Evolutionary conservation across 2,888 invertebrate genomes (phyloP).

Genomic region (Acronicta aceris): DNA sequence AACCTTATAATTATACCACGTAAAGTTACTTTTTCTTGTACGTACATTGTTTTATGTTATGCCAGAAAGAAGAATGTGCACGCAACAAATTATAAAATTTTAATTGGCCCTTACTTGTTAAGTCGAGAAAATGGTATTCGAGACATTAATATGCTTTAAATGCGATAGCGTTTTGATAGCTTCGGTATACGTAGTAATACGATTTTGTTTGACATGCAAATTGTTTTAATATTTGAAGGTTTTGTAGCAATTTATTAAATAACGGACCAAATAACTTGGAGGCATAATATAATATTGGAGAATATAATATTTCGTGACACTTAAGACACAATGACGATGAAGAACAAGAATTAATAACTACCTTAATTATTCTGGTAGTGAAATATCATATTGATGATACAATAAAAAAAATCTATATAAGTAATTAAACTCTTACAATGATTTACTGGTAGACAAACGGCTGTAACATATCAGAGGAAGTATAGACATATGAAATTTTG

Average conservation of each 20-base stretch:
- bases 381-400: too few relatives aligned
- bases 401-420: too few relatives aligned
- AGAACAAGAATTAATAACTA: too few relatives aligned
- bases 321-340: too few relatives aligned
- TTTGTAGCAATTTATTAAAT: not conserved
- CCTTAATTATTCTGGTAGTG: too few relatives aligned
- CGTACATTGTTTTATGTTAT: not conserved
- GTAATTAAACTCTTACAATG: too few relatives aligned
- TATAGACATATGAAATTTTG: too few relatives aligned
- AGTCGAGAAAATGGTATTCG: constrained; percentile 40
- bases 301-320: too few relatives aligned
- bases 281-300: too few relatives aligned
- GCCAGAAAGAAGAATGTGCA: not conserved
- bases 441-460: too few relatives aligned
- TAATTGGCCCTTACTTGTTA: constrained; percentile 42
- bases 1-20: not conserved
- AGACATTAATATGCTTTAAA: constrained; percentile 23
- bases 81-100: constrained; percentile 45
- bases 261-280: too few relatives aligned
- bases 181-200: constrained; percentile 1
- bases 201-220: constrained; percentile 33
- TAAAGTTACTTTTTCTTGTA: not conserved
- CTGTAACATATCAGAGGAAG: too few relatives aligned
- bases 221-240: constrained; percentile 6
- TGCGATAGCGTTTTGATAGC: constrained; percentile 21